Evolutionary conservation across 2,888 invertebrate genomes (phyloP).

Genomic region (Podabrus alpinus): DNA sequence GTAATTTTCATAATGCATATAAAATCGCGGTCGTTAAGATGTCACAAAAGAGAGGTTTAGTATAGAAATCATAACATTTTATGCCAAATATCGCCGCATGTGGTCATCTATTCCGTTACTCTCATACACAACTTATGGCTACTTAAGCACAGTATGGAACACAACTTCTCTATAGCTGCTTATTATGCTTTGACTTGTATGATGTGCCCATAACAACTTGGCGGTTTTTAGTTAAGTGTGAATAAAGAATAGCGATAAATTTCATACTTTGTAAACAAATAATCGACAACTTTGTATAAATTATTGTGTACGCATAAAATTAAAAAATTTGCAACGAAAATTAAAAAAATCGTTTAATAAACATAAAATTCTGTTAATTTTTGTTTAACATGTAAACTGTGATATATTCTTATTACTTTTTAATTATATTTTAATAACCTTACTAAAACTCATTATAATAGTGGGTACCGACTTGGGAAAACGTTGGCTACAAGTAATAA

Average conservation of each 20-base stretch:
- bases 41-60: conserved; percentile 41
- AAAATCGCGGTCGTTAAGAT: conserved; percentile 37
- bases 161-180: conserved; percentile 21
- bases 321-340: background rate
- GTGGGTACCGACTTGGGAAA: background rate
- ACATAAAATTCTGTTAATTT: background rate
- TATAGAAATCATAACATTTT: conserved; percentile 43
- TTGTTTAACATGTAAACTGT: background rate
- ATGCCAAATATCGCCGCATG: conserved; percentile 43
- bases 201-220: conserved; percentile 18
- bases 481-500: background rate
- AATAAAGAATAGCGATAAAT: conserved; percentile 7
- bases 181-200: conserved; percentile 27
- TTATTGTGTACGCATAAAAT: background rate
- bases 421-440: background rate
- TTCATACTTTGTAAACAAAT: background rate
- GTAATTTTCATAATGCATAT: conserved; percentile 33
- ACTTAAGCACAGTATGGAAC: conserved; percentile 34
- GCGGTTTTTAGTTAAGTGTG: conserved; percentile 11
- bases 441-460: background rate
- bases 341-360: background rate
- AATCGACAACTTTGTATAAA: background rate
- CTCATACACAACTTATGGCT: conserved; percentile 38
- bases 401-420: background rate
- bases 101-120: conserved; percentile 39